Percentiles rank a stretch among this genome's conserved stretches.
phyloP scores from a whole-genome alignment of 2,888 invertebrate species.

The Campopleginae sp. region DNA sequence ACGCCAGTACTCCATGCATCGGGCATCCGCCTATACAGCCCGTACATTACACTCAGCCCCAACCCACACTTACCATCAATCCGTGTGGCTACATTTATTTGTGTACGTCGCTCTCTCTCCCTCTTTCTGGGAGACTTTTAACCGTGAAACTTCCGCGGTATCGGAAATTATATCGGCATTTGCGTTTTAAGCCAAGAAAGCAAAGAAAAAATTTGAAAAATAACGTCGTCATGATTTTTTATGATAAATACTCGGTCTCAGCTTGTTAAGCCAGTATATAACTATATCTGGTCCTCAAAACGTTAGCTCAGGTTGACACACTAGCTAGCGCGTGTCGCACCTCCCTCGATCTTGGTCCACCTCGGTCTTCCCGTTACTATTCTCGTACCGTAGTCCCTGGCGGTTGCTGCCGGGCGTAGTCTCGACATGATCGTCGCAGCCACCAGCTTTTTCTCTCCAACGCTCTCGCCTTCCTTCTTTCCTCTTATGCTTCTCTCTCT shows the following conservation, averaged over 20 bases:
- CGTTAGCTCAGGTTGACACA: constrained; percentile 20
- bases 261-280: background rate
- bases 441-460: constrained; percentile 73
- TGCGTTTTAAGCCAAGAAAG: constrained; percentile 60
- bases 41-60: constrained; percentile 65
- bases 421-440: constrained; percentile 67
- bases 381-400: constrained; percentile 80
- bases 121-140: background rate
- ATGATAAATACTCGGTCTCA: background rate
- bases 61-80: constrained; percentile 62
- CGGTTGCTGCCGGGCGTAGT: constrained; percentile 80
- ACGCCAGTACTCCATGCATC: background rate
- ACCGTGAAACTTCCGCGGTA: constrained; percentile 64
- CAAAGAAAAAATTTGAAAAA: constrained; percentile 4
- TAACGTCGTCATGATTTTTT: background rate
- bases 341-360: constrained; percentile 74
- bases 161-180: constrained; percentile 71
- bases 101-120: background rate
- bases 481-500: constrained; percentile 16
- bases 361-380: constrained; percentile 82
- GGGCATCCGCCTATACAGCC: constrained; percentile 37
- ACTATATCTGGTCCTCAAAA: constrained; percentile 9
- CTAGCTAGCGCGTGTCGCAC: constrained; percentile 66
- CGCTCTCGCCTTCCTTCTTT: background rate
- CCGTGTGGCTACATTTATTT: background rate